Evolutionary conservation across 1,140 invertebrate genomes (phyloP), one percentile per base, ranked within the genome.

Genomic region (Caenorhabditis remanei): DNA sequence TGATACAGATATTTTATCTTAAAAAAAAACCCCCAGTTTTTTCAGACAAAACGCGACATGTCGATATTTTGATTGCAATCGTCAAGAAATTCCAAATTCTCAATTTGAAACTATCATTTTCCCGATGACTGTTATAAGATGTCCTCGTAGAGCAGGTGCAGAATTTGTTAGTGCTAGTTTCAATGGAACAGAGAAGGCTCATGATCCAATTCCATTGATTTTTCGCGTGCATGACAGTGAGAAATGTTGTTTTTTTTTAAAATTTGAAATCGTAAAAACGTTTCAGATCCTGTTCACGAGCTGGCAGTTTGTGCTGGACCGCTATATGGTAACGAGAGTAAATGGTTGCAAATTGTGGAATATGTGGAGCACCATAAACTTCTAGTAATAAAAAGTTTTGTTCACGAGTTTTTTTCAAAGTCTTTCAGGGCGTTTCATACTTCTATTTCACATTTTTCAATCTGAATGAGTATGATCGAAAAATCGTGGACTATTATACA

Each of bases 351-450:
- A 63, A 63, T 63, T 63, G 61, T 63, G 32, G 61, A 63, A 32
- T 63, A 63, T 32, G 61, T 63, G 11, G 61, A 63, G 19, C 61
- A 63, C 32, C 32, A 63, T 63, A 63, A 63, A 63, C 24, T 63
- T 16, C 5, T 63, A 24, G 61, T 63, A 32, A 14, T 7, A n/a
- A 1, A 19, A 32, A 32, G 2, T 32, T 0, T 32, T 32, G 32
- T 32, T 19, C n/a, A 0, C 7, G 14, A 58, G 0, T 58, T 58
- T 16, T n/a, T n/a, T n/a, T 58, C 14, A 4, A n/a, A 58, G 61
- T 63, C 9, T 32, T 63, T n/a, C 21, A 63, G 61, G 24, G 24
- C 14, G 61, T 32, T 40, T 63, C 61, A 32, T 40, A 63, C 32
- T 63, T 63, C 24, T 63, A 63, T 40, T 63, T 63, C 61, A 63